Evolutionary conservation across 2,797 vertebrate genomes (phyloP).

Genomic region (Fistularia tabacaria): DNA sequence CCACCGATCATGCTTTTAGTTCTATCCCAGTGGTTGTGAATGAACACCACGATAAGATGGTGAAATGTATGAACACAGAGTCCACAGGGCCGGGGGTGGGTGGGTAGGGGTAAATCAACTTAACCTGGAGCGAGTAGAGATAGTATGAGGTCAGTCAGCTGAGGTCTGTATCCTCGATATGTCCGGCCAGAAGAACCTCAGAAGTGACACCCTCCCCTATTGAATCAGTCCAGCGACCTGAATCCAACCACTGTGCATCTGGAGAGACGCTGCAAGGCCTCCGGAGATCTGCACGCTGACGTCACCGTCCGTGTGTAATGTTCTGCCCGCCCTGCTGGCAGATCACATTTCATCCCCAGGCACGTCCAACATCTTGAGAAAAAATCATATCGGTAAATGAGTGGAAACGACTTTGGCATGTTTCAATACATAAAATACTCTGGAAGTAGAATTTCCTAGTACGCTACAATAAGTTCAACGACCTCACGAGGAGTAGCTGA

Average conservation of each 20-base stretch:
- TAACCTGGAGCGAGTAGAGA: conserved; percentile 18
- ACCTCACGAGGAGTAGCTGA: too few species aligned
- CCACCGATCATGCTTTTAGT: too few species aligned
- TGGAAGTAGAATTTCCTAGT: too few species aligned
- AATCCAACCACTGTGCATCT: conserved; percentile 61
- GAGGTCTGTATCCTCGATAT: conserved; percentile 27
- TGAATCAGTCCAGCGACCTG: conserved; percentile 37
- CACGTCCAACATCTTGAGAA: too few species aligned
- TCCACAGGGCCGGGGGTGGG: not conserved
- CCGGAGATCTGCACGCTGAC: conserved; percentile 57
- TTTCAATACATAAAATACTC: too few species aligned
- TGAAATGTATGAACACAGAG: too few species aligned
- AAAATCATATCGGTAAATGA: too few species aligned
- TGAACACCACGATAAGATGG: conserved; percentile 1
- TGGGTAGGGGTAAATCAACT: conserved; percentile 16
- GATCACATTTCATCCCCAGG: conserved; percentile 40
- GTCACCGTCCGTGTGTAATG: conserved; percentile 59
- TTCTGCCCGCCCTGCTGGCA: conserved; percentile 52
- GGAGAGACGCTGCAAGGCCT: conserved; percentile 60
- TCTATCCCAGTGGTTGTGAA: too few species aligned
- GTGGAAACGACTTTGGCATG: too few species aligned
- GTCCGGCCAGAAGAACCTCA: conserved; percentile 36
- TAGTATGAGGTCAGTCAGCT: conserved; percentile 54
- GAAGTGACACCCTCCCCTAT: conserved; percentile 34
- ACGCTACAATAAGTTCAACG: too few species aligned